phyloP scores from a whole-genome alignment of 2,888 invertebrate genomes.

The Chaitophorus viminalis region DNA sequence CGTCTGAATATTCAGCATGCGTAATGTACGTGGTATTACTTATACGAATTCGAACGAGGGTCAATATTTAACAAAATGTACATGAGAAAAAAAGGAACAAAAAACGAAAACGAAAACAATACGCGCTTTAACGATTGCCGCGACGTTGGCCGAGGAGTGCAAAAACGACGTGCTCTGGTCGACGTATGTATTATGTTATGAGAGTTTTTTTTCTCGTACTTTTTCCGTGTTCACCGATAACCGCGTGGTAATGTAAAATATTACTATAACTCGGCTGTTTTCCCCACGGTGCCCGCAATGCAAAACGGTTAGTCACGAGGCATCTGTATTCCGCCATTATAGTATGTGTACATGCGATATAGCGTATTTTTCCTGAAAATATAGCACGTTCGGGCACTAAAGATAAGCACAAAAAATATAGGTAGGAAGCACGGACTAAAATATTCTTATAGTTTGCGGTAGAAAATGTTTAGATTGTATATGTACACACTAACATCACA shows the following conservation, averaged over 20 bases:
- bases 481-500: too few relatives aligned
- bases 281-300: not conserved
- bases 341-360: not conserved
- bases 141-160: not conserved
- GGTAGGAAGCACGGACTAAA: too few relatives aligned
- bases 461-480: too few relatives aligned
- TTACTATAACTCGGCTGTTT: not conserved
- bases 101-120: too few relatives aligned
- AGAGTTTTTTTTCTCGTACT: not conserved
- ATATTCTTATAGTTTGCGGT: too few relatives aligned
- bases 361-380: conserved; percentile 19
- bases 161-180: not conserved
- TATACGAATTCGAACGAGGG: too few relatives aligned
- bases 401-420: conserved; percentile 22
- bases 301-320: conserved; percentile 4
- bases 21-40: too few relatives aligned
- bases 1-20: too few relatives aligned
- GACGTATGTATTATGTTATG: not conserved
- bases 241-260: not conserved
- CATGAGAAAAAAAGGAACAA: too few relatives aligned
- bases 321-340: conserved; percentile 1
- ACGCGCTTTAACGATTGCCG: too few relatives aligned
- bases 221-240: not conserved
- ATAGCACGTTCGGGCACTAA: conserved; percentile 28
- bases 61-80: too few relatives aligned